Conservation (phyloP, 2,888 invertebrate genomes). For the Listrodromus nycthemerus region DNA sequence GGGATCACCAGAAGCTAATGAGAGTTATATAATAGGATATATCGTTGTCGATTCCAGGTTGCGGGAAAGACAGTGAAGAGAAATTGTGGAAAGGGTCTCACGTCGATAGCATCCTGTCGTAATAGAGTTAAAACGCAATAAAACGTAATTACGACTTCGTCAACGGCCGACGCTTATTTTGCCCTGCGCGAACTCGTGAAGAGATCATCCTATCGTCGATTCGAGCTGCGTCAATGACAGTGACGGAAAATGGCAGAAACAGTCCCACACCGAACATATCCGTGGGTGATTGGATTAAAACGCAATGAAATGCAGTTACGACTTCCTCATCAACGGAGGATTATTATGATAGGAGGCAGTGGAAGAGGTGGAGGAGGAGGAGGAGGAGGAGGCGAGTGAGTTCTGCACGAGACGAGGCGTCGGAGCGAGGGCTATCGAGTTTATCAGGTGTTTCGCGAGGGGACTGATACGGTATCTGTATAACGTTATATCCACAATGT, state of each 20-base stretch:
- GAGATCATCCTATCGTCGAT: not conserved
- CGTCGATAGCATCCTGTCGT: conserved; percentile 44
- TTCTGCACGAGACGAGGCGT: not conserved
- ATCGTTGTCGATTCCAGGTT: conserved; percentile 11
- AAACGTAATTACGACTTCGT: conserved; percentile 79
- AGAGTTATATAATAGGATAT: conserved; percentile 27
- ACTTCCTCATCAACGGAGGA: conserved; percentile 72
- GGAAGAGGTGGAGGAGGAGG: too few species aligned
- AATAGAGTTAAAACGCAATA: conserved; percentile 79
- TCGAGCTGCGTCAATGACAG: not conserved
- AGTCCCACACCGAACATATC: conserved; percentile 34
- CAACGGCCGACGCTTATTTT: conserved; percentile 63
- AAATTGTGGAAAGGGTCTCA: not conserved
- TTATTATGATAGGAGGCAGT: conserved; percentile 31
- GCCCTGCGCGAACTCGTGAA: not conserved
- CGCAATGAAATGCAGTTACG: conserved; percentile 79
- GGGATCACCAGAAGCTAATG: not conserved
- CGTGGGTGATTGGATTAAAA: conserved; percentile 76
- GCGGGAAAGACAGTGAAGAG: not conserved
- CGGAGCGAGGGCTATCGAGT: not conserved
- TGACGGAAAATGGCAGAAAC: conserved; percentile 4
- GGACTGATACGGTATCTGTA: conserved; percentile 8
- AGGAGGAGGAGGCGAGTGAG: not conserved
- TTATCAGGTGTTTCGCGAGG: conserved; percentile 5
- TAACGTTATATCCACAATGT: not conserved